Evolutionary conservation across 2,113 vertebrate genomes (phyloP).

Genomic region (Felis chaus): DNA sequence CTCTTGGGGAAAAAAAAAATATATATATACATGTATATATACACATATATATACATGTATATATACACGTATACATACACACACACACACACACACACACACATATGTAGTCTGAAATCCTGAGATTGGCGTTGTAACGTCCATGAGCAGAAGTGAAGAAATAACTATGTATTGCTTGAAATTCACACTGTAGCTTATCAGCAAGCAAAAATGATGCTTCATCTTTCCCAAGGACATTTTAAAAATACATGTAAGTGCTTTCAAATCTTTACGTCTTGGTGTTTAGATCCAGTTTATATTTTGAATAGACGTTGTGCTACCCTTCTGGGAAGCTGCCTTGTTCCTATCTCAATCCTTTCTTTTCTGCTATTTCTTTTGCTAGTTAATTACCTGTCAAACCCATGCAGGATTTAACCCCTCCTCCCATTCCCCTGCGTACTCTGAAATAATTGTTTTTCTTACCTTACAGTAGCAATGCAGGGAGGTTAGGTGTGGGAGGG

Average conservation of each 20-base stretch:
- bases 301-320: neutral
- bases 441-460: constrained; percentile 26
- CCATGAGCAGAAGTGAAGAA: neutral
- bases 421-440: neutral
- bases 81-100: too few relatives aligned
- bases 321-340: neutral
- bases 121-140: neutral
- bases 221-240: neutral
- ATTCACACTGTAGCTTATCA: neutral
- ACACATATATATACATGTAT: neutral
- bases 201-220: neutral
- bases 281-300: constrained; percentile 11
- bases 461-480: neutral
- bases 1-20: neutral
- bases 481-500: neutral
- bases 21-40: neutral
- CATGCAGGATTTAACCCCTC: neutral
- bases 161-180: neutral
- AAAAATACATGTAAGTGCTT: neutral
- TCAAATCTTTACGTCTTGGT: neutral
- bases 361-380: neutral
- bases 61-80: too few relatives aligned
- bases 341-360: neutral
- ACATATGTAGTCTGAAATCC: neutral
- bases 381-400: neutral